Evolutionary conservation across 2,797 vertebrate species (phyloP).

Genomic region (Pangasius krempfi): DNA sequence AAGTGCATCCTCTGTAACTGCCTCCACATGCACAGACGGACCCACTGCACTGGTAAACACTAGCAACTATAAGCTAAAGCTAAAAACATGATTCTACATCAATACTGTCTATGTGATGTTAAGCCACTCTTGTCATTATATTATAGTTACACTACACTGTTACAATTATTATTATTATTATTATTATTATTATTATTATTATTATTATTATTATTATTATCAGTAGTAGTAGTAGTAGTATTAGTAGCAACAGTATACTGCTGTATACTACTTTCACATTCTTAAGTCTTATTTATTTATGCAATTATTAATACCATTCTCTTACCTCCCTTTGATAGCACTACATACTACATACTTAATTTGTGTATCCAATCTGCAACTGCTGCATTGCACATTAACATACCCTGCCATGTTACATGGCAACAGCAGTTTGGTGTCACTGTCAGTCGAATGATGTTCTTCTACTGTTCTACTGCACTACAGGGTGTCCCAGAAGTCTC

Average conservation of each 20-base stretch:
- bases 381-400: constrained; percentile 2
- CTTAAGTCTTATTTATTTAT: not conserved
- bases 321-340: not conserved
- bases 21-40: not conserved
- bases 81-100: not conserved
- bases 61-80: not conserved
- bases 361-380: not conserved
- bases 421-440: not conserved
- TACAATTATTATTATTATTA: not conserved
- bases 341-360: not conserved
- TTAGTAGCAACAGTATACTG: not conserved
- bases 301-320: not conserved
- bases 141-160: not conserved
- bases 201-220: not conserved
- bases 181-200: not conserved
- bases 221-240: not conserved
- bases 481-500: no score
- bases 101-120: no score
- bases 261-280: not conserved
- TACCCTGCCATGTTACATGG: not conserved
- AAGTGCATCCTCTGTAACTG: no score
- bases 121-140: not conserved
- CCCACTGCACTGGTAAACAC: not conserved
- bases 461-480: not conserved
- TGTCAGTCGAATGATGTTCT: not conserved